Evolutionary conservation across 2,888 invertebrate genomes (phyloP), one percentile per base, ranked within the genome.

Genomic region (Saturnia pavonia): DNA sequence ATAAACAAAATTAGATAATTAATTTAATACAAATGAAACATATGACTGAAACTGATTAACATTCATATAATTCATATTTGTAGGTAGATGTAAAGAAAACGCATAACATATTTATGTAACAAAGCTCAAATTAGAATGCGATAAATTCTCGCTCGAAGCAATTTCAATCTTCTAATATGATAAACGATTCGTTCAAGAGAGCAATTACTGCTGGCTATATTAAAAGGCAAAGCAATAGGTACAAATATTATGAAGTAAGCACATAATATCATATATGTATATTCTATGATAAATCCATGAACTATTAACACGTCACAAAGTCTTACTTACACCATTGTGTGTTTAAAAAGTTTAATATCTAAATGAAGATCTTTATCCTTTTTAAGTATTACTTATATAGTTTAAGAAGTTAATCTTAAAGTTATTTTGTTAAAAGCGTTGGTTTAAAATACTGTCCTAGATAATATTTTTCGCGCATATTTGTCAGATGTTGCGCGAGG

Each of bases 101-200:
- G 74, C 74, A 74, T 71, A 77, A 74, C 75, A 73, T 71, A 77
- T 77, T 79, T 76, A 78, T 78, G 79, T 76, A 82, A 83, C 83
- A 84, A 82, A 82, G 75, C 77, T 78, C 75, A 81, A 82, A 85
- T 85, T 80, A 84, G 82, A 83, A 83, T 81, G 77, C 83, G 77
- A 83, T 83, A 85, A 83, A 83, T 82, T 81, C 80, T 81, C 76
- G 81, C 85, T 83, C 73, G 76, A 73, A 86, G 85, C 82, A 76
- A 82, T 86, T 87, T 85, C 83, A 89, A 86, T 86, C 81, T 82
- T 82, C 83, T 86, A 85, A 88, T 86, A 87, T 87, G 89, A 91
- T 91, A 91, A 90, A 88, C 88, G 88, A 91, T 91, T 91, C 86
- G 91, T 90, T 91, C 89, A 76, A 86, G 88, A 79, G 83, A 82